phyloP scores from a whole-genome alignment of 2,113 vertebrate species.

The Cebidichthys violaceus region DNA sequence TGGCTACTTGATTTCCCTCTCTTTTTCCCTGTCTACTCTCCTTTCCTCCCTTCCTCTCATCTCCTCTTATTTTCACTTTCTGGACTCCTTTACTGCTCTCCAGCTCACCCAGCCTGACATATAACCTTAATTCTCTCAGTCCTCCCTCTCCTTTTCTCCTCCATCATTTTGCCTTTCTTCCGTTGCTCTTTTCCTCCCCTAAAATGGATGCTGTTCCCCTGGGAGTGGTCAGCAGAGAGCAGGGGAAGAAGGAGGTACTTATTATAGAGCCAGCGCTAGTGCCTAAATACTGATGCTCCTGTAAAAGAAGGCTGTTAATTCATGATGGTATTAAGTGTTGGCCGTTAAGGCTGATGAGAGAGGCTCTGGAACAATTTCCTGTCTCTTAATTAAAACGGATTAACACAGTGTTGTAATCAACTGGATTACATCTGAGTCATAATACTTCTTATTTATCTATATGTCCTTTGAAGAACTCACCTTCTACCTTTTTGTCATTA shows the following conservation, averaged over 20 bases:
- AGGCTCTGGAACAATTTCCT: constrained; percentile 23
- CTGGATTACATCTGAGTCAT: background rate
- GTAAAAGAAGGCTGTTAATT: constrained; percentile 50
- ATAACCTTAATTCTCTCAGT: constrained; percentile 54
- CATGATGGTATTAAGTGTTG: constrained; percentile 21
- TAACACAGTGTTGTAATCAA: constrained; percentile 18
- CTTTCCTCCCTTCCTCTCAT: constrained; percentile 54
- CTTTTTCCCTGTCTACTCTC: constrained; percentile 69
- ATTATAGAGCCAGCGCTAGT: constrained; percentile 11
- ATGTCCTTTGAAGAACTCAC: background rate
- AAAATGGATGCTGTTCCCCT: constrained; percentile 70
- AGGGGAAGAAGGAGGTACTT: constrained; percentile 54
- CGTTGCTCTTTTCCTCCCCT: constrained; percentile 59
- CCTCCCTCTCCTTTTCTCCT: constrained; percentile 44
- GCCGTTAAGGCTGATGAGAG: constrained; percentile 37
- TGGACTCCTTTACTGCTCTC: constrained; percentile 25
- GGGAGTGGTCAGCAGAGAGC: constrained; percentile 67
- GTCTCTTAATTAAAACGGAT: constrained; percentile 36
- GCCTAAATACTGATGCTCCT: constrained; percentile 45
- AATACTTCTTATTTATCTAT: background rate
- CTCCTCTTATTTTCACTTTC: constrained; percentile 65
- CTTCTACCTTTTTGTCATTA: background rate
- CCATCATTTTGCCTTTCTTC: constrained; percentile 63
- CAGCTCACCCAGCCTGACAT: constrained; percentile 26
- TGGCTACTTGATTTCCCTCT: constrained; percentile 80